Evolutionary conservation across 2,113 vertebrate species (phyloP).

Genomic region (Pipra filicauda): DNA sequence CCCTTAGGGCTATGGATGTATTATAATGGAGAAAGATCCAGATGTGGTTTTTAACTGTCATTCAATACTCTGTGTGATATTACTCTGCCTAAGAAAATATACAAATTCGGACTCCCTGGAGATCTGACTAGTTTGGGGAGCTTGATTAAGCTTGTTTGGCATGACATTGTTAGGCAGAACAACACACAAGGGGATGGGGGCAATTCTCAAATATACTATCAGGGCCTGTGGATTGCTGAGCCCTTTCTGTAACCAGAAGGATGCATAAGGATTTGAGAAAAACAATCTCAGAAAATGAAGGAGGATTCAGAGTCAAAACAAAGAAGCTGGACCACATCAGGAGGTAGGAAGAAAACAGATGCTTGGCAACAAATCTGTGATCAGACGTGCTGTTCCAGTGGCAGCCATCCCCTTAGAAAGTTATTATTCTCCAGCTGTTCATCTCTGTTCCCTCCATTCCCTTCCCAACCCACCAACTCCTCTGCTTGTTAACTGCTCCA

Average conservation of each 20-base stretch:
- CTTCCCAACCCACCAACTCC: background rate
- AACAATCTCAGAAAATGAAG: background rate
- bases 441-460: background rate
- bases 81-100: conserved; percentile 57
- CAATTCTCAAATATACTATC: background rate
- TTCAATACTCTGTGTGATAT: conserved; percentile 47
- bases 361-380: conserved; percentile 31
- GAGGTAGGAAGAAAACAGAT: conserved; percentile 46
- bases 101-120: conserved; percentile 42
- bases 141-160: conserved; percentile 41
- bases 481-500: background rate
- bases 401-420: conserved; percentile 6
- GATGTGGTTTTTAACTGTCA: conserved; percentile 64
- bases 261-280: background rate
- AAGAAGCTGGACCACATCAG: conserved; percentile 24
- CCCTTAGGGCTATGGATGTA: conserved; percentile 53
- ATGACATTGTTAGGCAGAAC: background rate
- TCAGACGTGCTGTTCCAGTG: conserved; percentile 13
- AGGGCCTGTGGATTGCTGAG: background rate
- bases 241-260: background rate
- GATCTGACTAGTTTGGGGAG: conserved; percentile 8
- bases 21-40: conserved; percentile 56
- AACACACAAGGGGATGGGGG: background rate
- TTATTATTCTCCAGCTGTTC: conserved; percentile 38
- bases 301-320: background rate